A percentile compares a stretch with the other conserved stretches of the same genome.
phyloP scores from a whole-genome alignment of 2,113 vertebrate genomes.

The Erythrolamprus reginae region DNA sequence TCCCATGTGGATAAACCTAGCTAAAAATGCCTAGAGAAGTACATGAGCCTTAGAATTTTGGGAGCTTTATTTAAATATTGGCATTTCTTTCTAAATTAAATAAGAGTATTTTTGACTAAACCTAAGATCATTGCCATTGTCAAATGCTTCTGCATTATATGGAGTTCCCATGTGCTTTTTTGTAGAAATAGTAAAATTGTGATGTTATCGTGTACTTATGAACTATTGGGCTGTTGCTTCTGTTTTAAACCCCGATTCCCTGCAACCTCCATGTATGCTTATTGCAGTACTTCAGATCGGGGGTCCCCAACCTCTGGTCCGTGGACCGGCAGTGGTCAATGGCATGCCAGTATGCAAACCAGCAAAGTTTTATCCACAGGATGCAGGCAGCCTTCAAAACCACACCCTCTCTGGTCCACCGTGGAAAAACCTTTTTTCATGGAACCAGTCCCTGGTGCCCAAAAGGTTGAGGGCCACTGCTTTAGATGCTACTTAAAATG shows the following conservation, averaged over 20 bases:
- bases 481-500: slow-evolving; percentile 37
- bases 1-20: slow-evolving; percentile 1
- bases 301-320: too few species aligned
- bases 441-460: too few species aligned
- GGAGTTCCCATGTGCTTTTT: slow-evolving; percentile 43
- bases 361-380: too few species aligned
- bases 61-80: not conserved
- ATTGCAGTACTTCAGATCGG: slow-evolving; percentile 44
- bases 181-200: slow-evolving; percentile 13
- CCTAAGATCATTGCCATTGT: slow-evolving; percentile 37
- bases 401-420: too few species aligned
- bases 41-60: not conserved
- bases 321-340: too few species aligned
- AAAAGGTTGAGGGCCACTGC: too few species aligned
- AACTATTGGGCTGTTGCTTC: slow-evolving; percentile 12
- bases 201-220: not conserved
- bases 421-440: too few species aligned
- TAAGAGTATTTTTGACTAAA: not conserved
- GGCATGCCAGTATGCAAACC: too few species aligned
- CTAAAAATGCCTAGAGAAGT: not conserved
- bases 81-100: not conserved
- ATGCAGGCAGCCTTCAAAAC: too few species aligned
- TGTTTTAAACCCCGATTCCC: slow-evolving; percentile 35
- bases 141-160: slow-evolving; percentile 50
- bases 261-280: slow-evolving; percentile 40